These are phyloP conservation scores for Diploscapter pachys DNA, from an alignment of 1,140 invertebrate species.

Conservation along the genomic window DNA sequence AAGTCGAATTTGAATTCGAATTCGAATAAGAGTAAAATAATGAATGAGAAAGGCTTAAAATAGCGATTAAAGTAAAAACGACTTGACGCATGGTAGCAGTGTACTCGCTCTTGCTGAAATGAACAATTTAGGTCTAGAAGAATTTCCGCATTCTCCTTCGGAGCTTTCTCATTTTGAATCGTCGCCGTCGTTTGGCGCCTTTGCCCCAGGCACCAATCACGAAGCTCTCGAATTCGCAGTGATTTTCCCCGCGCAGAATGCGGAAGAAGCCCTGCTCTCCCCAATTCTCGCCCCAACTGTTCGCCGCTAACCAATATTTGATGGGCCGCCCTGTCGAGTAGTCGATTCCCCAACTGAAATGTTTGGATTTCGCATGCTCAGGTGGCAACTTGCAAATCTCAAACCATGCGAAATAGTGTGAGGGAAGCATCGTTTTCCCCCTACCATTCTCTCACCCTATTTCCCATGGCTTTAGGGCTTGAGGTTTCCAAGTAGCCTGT, in stretches of 20 bases:
- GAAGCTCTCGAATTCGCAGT: slow-evolving; percentile 80
- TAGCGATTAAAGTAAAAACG: no score
- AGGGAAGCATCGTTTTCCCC: no score
- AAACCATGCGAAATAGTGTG: no score
- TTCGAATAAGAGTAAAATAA: no score
- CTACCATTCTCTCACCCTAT: no score
- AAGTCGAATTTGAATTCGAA: no score
- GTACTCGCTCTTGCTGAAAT: no score
- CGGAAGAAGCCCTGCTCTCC: slow-evolving; percentile 81
- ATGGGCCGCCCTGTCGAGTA: slow-evolving; percentile 64
- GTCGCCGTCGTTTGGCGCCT: slow-evolving; percentile 42
- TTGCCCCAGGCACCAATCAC: slow-evolving; percentile 70
- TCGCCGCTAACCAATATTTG: slow-evolving; percentile 77
- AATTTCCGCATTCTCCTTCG: slow-evolving; percentile 27
- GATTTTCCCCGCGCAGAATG: slow-evolving; percentile 74
- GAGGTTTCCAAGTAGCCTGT: no score
- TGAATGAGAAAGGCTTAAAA: no score
- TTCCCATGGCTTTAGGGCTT: no score
- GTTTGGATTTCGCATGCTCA: not conserved
- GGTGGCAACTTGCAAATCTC: not conserved
- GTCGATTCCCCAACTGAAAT: slow-evolving; percentile 74
- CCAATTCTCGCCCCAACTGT: slow-evolving; percentile 85
- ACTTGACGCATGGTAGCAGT: no score
- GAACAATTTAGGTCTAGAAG: not conserved
- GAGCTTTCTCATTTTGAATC: slow-evolving; percentile 43